A percentile compares a stretch with the other conserved stretches of the same genome.
Evolutionary conservation across 2,797 vertebrate genomes (phyloP).

Genomic region (Rousettus madagascariensis): DNA sequence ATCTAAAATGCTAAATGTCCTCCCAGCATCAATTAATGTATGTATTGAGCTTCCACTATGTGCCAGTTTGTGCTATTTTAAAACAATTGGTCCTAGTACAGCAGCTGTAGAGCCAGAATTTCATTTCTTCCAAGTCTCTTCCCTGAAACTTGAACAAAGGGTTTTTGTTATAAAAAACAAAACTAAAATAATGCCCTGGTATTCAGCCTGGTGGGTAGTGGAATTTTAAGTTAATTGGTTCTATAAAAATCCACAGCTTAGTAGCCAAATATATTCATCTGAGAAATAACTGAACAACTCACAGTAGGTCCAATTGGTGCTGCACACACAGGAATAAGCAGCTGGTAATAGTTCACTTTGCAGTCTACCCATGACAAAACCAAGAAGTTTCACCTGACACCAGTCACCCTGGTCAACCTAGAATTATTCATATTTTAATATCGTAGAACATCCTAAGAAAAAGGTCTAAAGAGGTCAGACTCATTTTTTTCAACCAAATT

Average conservation of each 20-base stretch:
- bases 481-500: constrained; percentile 1
- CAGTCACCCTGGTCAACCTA: not conserved
- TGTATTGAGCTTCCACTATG: not conserved
- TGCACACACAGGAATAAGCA: not conserved
- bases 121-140: constrained; percentile 13
- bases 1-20: not conserved
- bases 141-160: constrained; percentile 50
- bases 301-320: not conserved
- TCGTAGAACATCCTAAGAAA: not conserved
- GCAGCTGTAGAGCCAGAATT: not conserved
- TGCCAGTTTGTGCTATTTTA: constrained; percentile 3
- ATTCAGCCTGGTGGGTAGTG: constrained; percentile 51
- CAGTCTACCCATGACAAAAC: not conserved
- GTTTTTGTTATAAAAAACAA: constrained; percentile 48
- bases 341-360: not conserved
- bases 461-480: not conserved
- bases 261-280: constrained; percentile 50
- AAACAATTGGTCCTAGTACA: not conserved
- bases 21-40: not conserved
- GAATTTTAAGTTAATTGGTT: constrained; percentile 65
- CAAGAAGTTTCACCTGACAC: not conserved
- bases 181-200: constrained; percentile 46
- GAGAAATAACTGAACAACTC: constrained; percentile 48
- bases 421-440: not conserved
- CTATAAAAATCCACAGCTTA: constrained; percentile 64